A percentile compares a stretch with the other conserved stretches of the same genome.
These are phyloP conservation scores for Tetragonula carbonaria DNA, from an alignment of 2,888 invertebrate species.

Conservation along the genomic window DNA sequence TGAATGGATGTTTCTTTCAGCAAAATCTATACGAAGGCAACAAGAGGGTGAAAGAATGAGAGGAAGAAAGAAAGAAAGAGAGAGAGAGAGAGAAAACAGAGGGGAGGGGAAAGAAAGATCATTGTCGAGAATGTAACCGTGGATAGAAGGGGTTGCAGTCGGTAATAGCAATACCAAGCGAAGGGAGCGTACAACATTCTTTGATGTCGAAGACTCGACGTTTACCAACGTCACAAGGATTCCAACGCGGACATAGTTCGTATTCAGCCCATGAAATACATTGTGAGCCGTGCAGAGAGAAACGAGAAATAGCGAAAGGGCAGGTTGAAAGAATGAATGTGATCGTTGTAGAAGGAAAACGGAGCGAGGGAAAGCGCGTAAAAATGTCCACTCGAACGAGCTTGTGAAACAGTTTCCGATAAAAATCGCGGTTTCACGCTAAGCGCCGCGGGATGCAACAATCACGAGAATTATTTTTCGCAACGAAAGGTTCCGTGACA, in stretches of 20 bases:
- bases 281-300: conserved; percentile 45
- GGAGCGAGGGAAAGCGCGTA: conserved; percentile 37
- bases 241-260: conserved; percentile 66
- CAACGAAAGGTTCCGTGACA: conserved; percentile 3
- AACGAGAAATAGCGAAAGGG: conserved; percentile 12
- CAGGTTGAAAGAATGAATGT: conserved; percentile 11
- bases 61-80: not conserved
- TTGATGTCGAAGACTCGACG: conserved; percentile 72
- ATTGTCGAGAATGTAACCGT: conserved; percentile 29
- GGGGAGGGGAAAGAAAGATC: not conserved
- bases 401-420: conserved; percentile 61
- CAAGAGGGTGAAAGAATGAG: not conserved
- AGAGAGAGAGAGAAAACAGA: not conserved
- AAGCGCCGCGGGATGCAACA: conserved; percentile 29
- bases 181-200: conserved; percentile 68
- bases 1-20: conserved; percentile 31
- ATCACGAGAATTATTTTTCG: conserved; percentile 37
- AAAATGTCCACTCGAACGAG: conserved; percentile 55
- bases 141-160: conserved; percentile 22
- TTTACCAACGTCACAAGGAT: conserved; percentile 72
- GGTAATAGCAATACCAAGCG: conserved; percentile 38
- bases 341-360: not conserved
- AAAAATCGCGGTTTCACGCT: conserved; percentile 47
- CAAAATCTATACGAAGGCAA: not conserved
- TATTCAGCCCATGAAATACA: conserved; percentile 67